Evolutionary conservation across 2,797 vertebrate genomes (phyloP).

Genomic region (Acestrorhynchus altus): DNA sequence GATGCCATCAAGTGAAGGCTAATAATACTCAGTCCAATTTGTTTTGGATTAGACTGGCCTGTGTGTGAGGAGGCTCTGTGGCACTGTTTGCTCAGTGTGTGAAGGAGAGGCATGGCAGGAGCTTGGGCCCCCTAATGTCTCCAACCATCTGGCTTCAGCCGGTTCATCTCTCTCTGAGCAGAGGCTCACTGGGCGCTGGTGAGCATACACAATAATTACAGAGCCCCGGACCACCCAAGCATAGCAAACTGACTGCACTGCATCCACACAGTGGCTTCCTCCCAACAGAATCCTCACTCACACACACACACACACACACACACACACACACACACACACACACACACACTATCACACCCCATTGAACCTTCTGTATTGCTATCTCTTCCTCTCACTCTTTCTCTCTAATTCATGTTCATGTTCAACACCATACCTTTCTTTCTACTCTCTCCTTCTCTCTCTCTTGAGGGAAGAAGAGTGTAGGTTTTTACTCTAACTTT

Average conservation of each 20-base stretch:
- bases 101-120: constrained; percentile 35
- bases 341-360: neutral
- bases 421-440: neutral
- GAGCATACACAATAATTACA: constrained; percentile 58
- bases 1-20: constrained; percentile 37
- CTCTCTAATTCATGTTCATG: constrained; percentile 2
- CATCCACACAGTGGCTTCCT: constrained; percentile 38
- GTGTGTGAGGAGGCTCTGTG: constrained; percentile 19
- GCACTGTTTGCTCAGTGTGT: constrained; percentile 36
- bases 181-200: constrained; percentile 26
- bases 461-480: no score
- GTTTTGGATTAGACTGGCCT: constrained; percentile 53
- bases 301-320: neutral
- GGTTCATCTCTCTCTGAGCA: constrained; percentile 52
- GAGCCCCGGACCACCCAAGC: constrained; percentile 46
- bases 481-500: no score
- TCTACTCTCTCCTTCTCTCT: no score
- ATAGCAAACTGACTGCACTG: constrained; percentile 46
- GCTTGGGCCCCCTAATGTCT: constrained; percentile 50
- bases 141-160: constrained; percentile 55
- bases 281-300: constrained; percentile 28
- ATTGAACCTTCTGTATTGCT: neutral
- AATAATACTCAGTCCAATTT: constrained; percentile 54
- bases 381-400: neutral
- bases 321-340: no score